Evolutionary conservation across 1,140 invertebrate species (phyloP).

Genomic region (Drosophila ironensis): DNA sequence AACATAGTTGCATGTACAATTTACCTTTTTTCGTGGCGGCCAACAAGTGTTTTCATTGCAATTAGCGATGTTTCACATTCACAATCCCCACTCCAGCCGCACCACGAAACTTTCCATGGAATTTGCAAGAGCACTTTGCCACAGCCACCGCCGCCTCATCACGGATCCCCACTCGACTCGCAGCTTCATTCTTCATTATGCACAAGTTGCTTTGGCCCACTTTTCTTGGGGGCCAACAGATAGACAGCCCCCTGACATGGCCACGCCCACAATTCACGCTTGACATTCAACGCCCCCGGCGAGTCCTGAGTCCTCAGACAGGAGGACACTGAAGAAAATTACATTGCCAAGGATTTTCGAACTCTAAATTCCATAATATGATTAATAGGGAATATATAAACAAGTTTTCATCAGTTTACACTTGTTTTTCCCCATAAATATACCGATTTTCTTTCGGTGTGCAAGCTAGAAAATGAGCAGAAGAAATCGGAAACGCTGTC

Average conservation of each 20-base stretch:
- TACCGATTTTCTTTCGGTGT: conserved; percentile 19
- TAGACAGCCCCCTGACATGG: conserved; percentile 35
- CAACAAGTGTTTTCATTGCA: conserved; percentile 67
- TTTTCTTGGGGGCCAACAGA: conserved; percentile 24
- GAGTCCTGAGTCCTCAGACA: too few species aligned
- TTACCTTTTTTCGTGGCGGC: conserved; percentile 19
- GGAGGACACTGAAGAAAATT: not conserved
- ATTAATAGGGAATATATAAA: too few species aligned
- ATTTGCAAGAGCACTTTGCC: not conserved
- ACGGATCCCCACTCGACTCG: conserved; percentile 8
- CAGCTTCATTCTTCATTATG: conserved; percentile 38
- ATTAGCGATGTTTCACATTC: conserved; percentile 51
- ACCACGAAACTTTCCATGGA: too few species aligned
- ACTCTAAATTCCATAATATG: too few species aligned
- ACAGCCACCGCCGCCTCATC: not conserved
- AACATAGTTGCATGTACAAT: conserved; percentile 3
- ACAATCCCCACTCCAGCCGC: not conserved
- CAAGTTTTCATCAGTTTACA: too few species aligned
- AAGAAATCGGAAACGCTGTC: conserved; percentile 37
- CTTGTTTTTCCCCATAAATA: too few species aligned
- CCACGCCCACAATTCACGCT: conserved; percentile 40
- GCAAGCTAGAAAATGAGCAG: conserved; percentile 20
- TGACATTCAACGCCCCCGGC: conserved; percentile 33
- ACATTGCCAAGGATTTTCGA: too few species aligned
- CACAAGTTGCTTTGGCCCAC: conserved; percentile 33